Percentiles rank a stretch among this genome's conserved stretches.
Conservation (phyloP, 2,113 vertebrate species). For the Calypte anna region DNA sequence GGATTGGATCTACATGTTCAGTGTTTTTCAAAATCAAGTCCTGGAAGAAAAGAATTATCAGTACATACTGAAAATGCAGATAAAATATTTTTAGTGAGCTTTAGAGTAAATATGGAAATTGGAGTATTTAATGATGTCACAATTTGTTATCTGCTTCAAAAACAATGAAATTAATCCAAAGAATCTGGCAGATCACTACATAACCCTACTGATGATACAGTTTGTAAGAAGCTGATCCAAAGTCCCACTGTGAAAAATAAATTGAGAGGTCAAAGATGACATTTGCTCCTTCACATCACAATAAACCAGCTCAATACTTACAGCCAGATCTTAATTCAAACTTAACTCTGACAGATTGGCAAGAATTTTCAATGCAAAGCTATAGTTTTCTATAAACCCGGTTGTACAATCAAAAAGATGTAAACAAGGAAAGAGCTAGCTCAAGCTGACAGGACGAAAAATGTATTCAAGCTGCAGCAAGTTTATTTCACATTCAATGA, state of each 20-base stretch:
- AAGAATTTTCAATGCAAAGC: background rate
- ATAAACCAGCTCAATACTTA: background rate
- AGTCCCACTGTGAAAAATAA: background rate
- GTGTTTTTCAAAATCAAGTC: background rate
- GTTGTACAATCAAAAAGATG: background rate
- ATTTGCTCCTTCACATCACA: background rate
- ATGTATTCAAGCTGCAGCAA: constrained; percentile 32
- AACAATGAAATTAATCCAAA: background rate
- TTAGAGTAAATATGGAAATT: background rate
- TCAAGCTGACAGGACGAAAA: constrained; percentile 30
- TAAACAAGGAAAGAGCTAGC: background rate
- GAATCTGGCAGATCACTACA: background rate
- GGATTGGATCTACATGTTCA: background rate
- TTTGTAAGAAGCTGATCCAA: background rate
- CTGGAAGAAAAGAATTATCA: background rate
- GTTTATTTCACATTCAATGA: constrained; percentile 34
- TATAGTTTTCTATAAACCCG: background rate
- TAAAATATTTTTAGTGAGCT: background rate
- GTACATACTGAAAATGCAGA: background rate
- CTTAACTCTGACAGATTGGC: background rate
- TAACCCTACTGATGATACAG: background rate
- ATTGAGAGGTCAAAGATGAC: background rate
- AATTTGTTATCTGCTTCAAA: background rate
- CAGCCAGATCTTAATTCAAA: background rate
- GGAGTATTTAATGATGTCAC: background rate